These are phyloP conservation scores for Esox niger DNA, from an alignment of 2,113 vertebrate species.

Conservation along the genomic window DNA sequence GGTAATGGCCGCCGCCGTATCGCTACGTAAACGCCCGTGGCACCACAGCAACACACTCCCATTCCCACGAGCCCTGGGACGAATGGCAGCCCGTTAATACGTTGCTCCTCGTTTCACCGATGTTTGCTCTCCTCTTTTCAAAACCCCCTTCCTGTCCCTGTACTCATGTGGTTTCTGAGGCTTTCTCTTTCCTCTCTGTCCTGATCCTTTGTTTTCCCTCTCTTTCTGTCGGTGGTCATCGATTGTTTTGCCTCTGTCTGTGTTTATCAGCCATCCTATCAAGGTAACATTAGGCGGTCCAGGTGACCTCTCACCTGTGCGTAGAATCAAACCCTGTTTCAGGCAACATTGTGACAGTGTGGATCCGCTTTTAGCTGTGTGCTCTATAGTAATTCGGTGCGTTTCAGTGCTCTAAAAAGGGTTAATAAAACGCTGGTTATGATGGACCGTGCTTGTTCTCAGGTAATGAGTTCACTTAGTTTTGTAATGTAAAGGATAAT, in stretches of 20 bases:
- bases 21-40: slow-evolving; percentile 56
- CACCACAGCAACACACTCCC: slow-evolving; percentile 66
- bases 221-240: slow-evolving; percentile 4
- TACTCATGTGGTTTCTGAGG: slow-evolving; percentile 50
- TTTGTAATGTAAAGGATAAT: slow-evolving; percentile 56
- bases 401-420: slow-evolving; percentile 68
- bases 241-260: background rate
- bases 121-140: slow-evolving; percentile 48
- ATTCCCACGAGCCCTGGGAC: slow-evolving; percentile 61
- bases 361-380: slow-evolving; percentile 70
- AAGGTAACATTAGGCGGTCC: slow-evolving; percentile 69
- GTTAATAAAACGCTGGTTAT: slow-evolving; percentile 66
- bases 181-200: slow-evolving; percentile 42
- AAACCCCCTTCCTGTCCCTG: slow-evolving; percentile 51
- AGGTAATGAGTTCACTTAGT: slow-evolving; percentile 52
- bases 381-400: slow-evolving; percentile 78
- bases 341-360: too few species aligned
- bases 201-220: slow-evolving; percentile 29
- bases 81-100: slow-evolving; percentile 52
- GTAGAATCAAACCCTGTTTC: background rate
- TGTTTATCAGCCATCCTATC: slow-evolving; percentile 38
- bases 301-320: slow-evolving; percentile 73
- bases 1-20: slow-evolving; percentile 65
- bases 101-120: slow-evolving; percentile 68
- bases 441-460: slow-evolving; percentile 66